phyloP scores from a whole-genome alignment of 2,888 invertebrate genomes.

The Meliscaeva auricollis region DNA sequence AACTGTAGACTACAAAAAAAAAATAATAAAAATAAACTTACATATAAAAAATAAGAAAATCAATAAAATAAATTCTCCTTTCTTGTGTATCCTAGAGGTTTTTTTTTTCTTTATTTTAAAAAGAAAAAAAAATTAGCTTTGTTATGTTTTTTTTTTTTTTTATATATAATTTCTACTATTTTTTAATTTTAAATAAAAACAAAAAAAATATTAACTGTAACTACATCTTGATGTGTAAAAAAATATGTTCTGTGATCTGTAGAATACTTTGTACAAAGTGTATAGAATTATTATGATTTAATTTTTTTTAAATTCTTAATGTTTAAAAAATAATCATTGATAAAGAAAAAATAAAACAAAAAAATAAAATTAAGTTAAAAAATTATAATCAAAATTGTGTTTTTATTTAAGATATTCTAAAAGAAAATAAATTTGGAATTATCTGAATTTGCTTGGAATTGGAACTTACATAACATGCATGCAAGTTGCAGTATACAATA shows the following conservation, averaged over 20 bases:
- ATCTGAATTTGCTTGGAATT: no score
- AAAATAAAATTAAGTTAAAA: constrained; percentile 60
- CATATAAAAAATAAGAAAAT: constrained; percentile 2
- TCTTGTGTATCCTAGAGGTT: constrained; percentile 56
- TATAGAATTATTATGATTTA: constrained; percentile 81
- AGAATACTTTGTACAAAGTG: constrained; percentile 84
- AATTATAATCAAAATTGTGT: constrained; percentile 33
- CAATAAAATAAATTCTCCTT: constrained; percentile 22
- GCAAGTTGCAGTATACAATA: no score
- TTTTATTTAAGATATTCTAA: not conserved
- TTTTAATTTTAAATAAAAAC: constrained; percentile 64
- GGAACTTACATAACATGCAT: no score
- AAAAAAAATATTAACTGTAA: constrained; percentile 63
- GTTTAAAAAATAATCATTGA: constrained; percentile 58
- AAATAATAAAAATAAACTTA: constrained; percentile 21
- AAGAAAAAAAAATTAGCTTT: constrained; percentile 57
- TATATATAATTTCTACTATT: constrained; percentile 65
- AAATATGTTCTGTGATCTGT: constrained; percentile 84
- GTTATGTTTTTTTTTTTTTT: constrained; percentile 58
- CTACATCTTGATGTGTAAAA: constrained; percentile 77
- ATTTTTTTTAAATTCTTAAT: constrained; percentile 77
- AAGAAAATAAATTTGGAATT: not conserved
- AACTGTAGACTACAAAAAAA: constrained; percentile 9
- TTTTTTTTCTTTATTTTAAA: constrained; percentile 58
- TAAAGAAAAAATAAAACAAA: constrained; percentile 46